Conservation (phyloP, 2,888 invertebrate genomes). For the Holacanthella duospinosa region DNA sequence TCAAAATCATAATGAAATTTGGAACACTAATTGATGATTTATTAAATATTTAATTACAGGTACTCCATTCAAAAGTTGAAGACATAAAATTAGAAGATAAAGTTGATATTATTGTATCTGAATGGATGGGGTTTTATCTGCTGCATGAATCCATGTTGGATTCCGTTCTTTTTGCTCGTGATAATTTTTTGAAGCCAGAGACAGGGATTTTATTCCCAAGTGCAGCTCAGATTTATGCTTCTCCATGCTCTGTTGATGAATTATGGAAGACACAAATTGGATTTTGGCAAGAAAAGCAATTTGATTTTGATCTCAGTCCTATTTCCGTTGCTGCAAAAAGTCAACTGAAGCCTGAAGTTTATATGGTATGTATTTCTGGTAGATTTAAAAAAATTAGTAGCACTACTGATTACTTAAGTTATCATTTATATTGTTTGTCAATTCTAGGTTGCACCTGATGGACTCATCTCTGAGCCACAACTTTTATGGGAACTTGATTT, state of each 20-base stretch:
- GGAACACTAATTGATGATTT: neutral
- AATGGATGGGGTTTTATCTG: slow-evolving; percentile 97
- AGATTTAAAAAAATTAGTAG: too few species aligned
- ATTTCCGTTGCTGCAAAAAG: slow-evolving; percentile 50
- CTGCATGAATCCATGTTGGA: slow-evolving; percentile 92
- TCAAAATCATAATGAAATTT: neutral
- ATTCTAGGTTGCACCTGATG: slow-evolving; percentile 41
- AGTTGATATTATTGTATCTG: slow-evolving; percentile 83
- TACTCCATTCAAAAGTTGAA: slow-evolving; percentile 66
- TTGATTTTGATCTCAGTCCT: slow-evolving; percentile 64
- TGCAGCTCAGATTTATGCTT: slow-evolving; percentile 55
- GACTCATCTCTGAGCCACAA: slow-evolving; percentile 55
- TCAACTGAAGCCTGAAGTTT: slow-evolving; percentile 59
- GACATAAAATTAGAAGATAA: slow-evolving; percentile 56
- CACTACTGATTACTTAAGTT: neutral
- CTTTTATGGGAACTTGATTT: slow-evolving; percentile 60
- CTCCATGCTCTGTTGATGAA: slow-evolving; percentile 47
- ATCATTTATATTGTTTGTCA: slow-evolving; percentile 1
- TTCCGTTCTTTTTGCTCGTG: slow-evolving; percentile 70
- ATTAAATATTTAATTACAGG: slow-evolving; percentile 43
- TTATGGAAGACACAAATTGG: slow-evolving; percentile 42
- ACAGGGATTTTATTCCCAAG: slow-evolving; percentile 64
- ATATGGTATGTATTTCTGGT: slow-evolving; percentile 42
- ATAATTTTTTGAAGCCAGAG: slow-evolving; percentile 61
- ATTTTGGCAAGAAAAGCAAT: slow-evolving; percentile 61